phyloP scores from a whole-genome alignment of 1,140 invertebrate species.

The Chironomus striatipennis region DNA sequence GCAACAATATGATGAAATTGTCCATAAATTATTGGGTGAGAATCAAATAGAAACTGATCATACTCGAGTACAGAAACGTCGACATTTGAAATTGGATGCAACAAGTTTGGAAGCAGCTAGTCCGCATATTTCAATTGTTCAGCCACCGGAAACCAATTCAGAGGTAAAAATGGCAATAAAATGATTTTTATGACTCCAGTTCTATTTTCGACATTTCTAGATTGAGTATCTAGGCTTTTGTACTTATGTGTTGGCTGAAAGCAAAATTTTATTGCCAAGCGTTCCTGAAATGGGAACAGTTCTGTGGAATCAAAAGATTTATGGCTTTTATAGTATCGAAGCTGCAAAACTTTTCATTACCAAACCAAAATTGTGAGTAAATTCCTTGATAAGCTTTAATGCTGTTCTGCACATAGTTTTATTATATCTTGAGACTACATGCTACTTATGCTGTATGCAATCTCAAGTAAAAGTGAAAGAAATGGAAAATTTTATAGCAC shows the following conservation, averaged over 20 bases:
- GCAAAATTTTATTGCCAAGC: constrained; percentile 21
- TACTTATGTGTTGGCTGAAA: constrained; percentile 22
- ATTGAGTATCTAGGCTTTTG: constrained; percentile 17
- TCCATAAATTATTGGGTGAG: constrained; percentile 2
- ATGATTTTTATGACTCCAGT: background rate
- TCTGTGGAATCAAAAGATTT: constrained; percentile 3
- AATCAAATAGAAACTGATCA: constrained; percentile 19
- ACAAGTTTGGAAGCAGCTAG: background rate
- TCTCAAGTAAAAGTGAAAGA: background rate
- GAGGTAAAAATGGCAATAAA: background rate
- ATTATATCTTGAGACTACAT: too few species aligned
- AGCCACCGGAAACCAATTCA: constrained; percentile 12
- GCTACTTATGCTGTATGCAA: too few species aligned
- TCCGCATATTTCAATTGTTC: background rate
- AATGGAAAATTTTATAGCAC: background rate
- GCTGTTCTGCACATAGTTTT: background rate
- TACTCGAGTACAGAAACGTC: background rate
- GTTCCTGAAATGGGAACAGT: background rate
- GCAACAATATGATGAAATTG: constrained; percentile 20
- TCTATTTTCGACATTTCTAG: background rate
- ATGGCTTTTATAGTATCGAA: constrained; percentile 12
- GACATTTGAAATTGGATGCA: background rate
- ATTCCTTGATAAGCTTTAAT: background rate
- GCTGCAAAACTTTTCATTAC: background rate
- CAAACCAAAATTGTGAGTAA: constrained; percentile 24